Evolutionary conservation across 2,888 invertebrate genomes (phyloP).

Genomic region (Unio pictorum): DNA sequence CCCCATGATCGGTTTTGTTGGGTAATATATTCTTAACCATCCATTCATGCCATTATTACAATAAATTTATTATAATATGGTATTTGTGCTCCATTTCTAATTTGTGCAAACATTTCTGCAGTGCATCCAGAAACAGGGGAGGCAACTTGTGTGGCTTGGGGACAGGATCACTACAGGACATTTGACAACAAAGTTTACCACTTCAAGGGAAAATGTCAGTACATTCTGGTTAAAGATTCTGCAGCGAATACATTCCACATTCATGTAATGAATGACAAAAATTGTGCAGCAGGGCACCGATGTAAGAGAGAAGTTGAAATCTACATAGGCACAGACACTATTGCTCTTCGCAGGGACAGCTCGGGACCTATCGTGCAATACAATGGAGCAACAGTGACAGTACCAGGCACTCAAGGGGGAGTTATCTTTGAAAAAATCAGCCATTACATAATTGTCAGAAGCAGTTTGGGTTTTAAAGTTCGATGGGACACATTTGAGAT

Average conservation of each 20-base stretch:
- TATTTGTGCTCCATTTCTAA: too few relatives aligned
- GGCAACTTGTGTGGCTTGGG: slow-evolving; percentile 86
- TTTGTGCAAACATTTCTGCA: background rate
- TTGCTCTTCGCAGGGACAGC: slow-evolving; percentile 37
- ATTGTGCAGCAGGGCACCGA: slow-evolving; percentile 73
- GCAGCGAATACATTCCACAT: slow-evolving; percentile 79
- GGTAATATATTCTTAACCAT: too few relatives aligned
- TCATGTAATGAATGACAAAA: slow-evolving; percentile 75
- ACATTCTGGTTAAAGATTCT: slow-evolving; percentile 82
- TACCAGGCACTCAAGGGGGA: slow-evolving; percentile 73
- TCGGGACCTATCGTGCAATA: slow-evolving; percentile 47
- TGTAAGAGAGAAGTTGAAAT: slow-evolving; percentile 77
- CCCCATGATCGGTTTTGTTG: too few relatives aligned
- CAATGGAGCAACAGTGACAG: slow-evolving; percentile 33
- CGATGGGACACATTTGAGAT: slow-evolving; percentile 82
- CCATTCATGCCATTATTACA: too few relatives aligned
- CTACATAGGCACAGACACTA: slow-evolving; percentile 79
- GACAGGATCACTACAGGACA: slow-evolving; percentile 85
- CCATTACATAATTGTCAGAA: slow-evolving; percentile 79
- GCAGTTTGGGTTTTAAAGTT: slow-evolving; percentile 79
- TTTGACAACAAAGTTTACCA: slow-evolving; percentile 86
- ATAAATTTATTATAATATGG: too few relatives aligned
- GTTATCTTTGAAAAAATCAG: slow-evolving; percentile 82
- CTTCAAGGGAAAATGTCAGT: slow-evolving; percentile 81
- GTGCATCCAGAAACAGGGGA: slow-evolving; percentile 29